phyloP scores from a whole-genome alignment of 1,140 invertebrate genomes.

The Saxidomus purpurata region DNA sequence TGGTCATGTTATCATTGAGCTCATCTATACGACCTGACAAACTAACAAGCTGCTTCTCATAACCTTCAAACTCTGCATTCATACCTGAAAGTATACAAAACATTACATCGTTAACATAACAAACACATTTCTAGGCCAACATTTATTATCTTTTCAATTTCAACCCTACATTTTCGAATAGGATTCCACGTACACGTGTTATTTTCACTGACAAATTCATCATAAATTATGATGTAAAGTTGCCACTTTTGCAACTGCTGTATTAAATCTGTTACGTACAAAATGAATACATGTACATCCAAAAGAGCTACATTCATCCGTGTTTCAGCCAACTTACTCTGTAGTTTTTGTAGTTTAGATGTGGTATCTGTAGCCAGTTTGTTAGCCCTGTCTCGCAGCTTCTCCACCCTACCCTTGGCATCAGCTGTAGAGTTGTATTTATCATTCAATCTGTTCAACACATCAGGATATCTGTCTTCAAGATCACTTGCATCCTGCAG shows the following conservation, averaged over 20 bases:
- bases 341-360: constrained; percentile 75
- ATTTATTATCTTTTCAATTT: too few relatives aligned
- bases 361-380: constrained; percentile 76
- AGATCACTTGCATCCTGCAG: constrained; percentile 86
- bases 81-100: constrained; percentile 59
- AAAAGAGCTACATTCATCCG: too few relatives aligned
- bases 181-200: too few relatives aligned
- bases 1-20: constrained; percentile 30
- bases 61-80: constrained; percentile 44
- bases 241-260: too few relatives aligned
- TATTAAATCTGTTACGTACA: too few relatives aligned
- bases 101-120: too few relatives aligned
- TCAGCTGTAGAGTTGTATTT: constrained; percentile 89
- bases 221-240: too few relatives aligned
- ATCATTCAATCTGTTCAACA: constrained; percentile 88
- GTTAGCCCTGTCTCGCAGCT: constrained; percentile 86
- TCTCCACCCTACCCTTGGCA: constrained; percentile 91
- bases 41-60: constrained; percentile 31
- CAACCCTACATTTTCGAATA: too few relatives aligned
- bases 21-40: constrained; percentile 22
- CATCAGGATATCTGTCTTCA: constrained; percentile 88
- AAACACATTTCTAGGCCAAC: too few relatives aligned
- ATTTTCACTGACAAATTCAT: too few relatives aligned
- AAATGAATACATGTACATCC: too few relatives aligned
- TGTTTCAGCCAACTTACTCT: constrained; percentile 77